Conservation (phyloP, 2,888 invertebrate genomes). For the Eupithecia exiguata region DNA sequence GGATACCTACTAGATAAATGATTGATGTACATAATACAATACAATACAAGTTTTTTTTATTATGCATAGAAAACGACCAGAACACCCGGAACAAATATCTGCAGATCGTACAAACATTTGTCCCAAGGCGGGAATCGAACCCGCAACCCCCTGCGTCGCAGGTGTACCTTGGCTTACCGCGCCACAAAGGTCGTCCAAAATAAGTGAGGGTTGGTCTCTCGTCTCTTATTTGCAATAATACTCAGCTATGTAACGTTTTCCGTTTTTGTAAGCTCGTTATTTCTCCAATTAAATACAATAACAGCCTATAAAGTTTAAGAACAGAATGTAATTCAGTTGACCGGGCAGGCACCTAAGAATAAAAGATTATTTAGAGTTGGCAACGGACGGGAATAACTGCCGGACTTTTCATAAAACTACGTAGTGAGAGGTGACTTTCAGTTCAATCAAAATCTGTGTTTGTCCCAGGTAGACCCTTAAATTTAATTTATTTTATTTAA, state of each 20-base stretch:
- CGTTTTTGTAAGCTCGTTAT: conserved; percentile 40
- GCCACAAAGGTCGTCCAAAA: too few species aligned
- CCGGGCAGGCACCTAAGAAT: conserved; percentile 72
- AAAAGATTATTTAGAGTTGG: conserved; percentile 50
- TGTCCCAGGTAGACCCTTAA: neutral
- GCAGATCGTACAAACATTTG: too few species aligned
- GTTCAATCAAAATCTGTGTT: neutral
- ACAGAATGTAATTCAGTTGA: conserved; percentile 62
- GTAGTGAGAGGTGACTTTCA: neutral
- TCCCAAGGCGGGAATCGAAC: too few species aligned
- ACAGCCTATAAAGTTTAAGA: conserved; percentile 51
- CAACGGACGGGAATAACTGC: neutral
- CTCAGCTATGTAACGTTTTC: conserved; percentile 16
- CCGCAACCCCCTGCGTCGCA: too few species aligned
- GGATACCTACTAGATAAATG: too few species aligned
- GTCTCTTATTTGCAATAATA: neutral
- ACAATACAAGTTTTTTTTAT: too few species aligned
- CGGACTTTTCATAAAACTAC: conserved; percentile 10
- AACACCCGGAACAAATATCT: too few species aligned
- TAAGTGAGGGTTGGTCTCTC: neutral
- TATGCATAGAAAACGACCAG: too few species aligned
- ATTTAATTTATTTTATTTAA: too few species aligned
- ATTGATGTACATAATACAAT: too few species aligned
- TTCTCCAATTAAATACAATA: conserved; percentile 53
- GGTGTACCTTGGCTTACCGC: too few species aligned